These are phyloP conservation scores for Chydorus sphaericus DNA, from an alignment of 2,888 invertebrate species.

Conservation along the genomic window DNA sequence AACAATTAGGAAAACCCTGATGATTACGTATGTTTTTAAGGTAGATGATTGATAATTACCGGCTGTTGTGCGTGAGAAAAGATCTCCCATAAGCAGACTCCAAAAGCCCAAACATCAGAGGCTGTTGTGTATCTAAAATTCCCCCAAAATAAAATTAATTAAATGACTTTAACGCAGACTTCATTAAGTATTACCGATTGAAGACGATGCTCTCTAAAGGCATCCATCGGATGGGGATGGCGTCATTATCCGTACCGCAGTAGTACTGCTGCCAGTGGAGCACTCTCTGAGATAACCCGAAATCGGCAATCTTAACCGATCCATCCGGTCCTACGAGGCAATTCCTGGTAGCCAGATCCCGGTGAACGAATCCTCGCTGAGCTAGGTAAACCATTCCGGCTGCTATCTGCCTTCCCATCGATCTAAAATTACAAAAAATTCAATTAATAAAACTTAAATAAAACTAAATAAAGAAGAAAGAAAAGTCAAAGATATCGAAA, in stretches of 20 bases:
- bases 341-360: slow-evolving; percentile 89
- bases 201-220: slow-evolving; percentile 90
- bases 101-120: slow-evolving; percentile 95
- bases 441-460: too few relatives aligned
- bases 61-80: slow-evolving; percentile 92
- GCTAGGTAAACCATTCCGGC: slow-evolving; percentile 91
- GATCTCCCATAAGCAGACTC: slow-evolving; percentile 92
- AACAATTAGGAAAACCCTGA: too few relatives aligned
- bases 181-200: too few relatives aligned
- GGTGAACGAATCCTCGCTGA: slow-evolving; percentile 85
- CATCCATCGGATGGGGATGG: slow-evolving; percentile 97
- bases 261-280: slow-evolving; percentile 49
- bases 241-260: slow-evolving; percentile 87
- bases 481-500: too few relatives aligned
- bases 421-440: too few relatives aligned
- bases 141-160: too few relatives aligned
- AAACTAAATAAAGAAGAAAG: too few relatives aligned
- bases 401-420: slow-evolving; percentile 75
- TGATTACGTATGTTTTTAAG: too few relatives aligned
- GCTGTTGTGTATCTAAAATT: slow-evolving; percentile 90
- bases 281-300: slow-evolving; percentile 84
- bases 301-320: slow-evolving; percentile 91
- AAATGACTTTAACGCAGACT: too few relatives aligned
- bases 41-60: too few relatives aligned
- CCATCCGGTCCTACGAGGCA: slow-evolving; percentile 76